Base-by-base conservation (phyloP, 2,113 vertebrate species). In the Ictidomys tridecemlineatus region DNA sequence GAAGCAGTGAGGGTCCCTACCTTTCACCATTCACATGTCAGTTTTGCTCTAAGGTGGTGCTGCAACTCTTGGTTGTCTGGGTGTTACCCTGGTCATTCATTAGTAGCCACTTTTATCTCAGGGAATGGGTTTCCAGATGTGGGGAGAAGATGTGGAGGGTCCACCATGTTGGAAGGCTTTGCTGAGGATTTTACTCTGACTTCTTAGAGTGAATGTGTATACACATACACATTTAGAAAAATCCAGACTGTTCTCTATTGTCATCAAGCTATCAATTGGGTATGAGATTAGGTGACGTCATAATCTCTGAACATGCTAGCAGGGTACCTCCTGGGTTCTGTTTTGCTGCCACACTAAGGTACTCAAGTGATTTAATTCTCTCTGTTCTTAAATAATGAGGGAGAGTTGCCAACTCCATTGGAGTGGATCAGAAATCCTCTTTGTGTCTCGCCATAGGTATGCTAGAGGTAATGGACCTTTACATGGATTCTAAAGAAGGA, bases 331-430 rank as follows among this genome's bases (percentile, higher is more conserved):
- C 8, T 58, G 76, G 92, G 45, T 92, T 94, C 80, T 61, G 1
- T 72, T 95, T 94, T 94, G 78, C 92, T 69, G 70, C 37, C 42
- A 72, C 37, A 65, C 22, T 86, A 69, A 42, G 48, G 26, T 95
- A 93, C 96, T 94, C 78, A 84, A 91, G 83, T 93, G 26, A 67
- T 39, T 97, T 89, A 80, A 85, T 95, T 96, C 89, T 95, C 88
- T 73, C 69, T 91, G 28, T 88, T 89, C 72, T 96, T 92, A 91
- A 70, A 79, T 95, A 89, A 84, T 94, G 63, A 96, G 83, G 30
- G 65, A 87, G 58, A 74, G 56, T 79, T 85, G 82, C 73, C 85
- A 94, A 0, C 7, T 70, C 37, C 61, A 30, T 65, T 80, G 34
- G 73, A 88, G 53, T 73, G 61, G 5, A 74, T 92, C 79, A 63